Evolutionary conservation across 2,888 invertebrate species (phyloP), one percentile per base, ranked within the genome.

Genomic region (Parnassius glacialis): DNA sequence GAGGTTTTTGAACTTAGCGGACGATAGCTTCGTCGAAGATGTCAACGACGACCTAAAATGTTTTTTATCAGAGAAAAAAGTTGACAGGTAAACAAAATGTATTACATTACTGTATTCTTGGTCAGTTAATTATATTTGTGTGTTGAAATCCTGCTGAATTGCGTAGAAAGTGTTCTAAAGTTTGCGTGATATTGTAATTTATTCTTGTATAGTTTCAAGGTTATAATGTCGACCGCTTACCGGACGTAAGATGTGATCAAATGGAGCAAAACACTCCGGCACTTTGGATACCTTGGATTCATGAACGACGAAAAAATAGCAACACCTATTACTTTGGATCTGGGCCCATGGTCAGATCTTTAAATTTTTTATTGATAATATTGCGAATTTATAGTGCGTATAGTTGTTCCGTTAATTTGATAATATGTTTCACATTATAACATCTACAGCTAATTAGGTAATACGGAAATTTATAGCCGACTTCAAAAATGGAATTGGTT

Each of bases 31-130:
- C 74, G 81, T 91, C 75, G 88, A 90, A 69, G 90, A 91, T 87
- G 91, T 92, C 70, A 86, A 82, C 77, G 90, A 91, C 79, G 91
- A 92, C 84, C 68, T 92, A 74, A 88, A 81, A 89, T 88, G 87
- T 83, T 92, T 90, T 82, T 74, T 86, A 73, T 75, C 81, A 78
- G 87, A 83, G 78, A 85, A 80, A 84, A 84, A 80, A 83, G 80
- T 82, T 87, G 88, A 90, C 89, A 90, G 91, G 91, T 91, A 90
- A 88, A 90, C 86, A 90, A 76, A 80, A 80, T 79, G 74, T 72
- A 70, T 74, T 79, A 64, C 42, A 59, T 59, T 65, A 68, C 70
- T 67, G 65, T 74, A 72, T 74, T 74, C 71, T 71, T 69, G 52
- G 58, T 58, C 43, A 57, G 57, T 55, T 56, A 64, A 61, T 42